Conservation (phyloP, 2,888 invertebrate species). For the Athrips mouffetella region DNA sequence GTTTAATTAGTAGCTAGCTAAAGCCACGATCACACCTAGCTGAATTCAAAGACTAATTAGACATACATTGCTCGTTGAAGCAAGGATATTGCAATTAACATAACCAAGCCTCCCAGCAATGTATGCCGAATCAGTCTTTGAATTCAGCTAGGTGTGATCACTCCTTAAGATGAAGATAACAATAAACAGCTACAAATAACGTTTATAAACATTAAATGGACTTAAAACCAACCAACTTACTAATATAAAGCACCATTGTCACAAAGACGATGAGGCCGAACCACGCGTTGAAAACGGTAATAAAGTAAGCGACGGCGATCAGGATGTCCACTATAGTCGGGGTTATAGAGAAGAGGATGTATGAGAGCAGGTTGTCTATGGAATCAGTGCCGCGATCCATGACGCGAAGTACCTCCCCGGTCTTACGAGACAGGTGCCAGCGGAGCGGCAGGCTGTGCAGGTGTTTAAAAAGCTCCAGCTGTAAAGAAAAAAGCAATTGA, state of each 20-base stretch:
- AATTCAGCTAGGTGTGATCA: too few relatives aligned
- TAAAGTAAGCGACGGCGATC: conserved; percentile 93
- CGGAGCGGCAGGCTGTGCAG: conserved; percentile 93
- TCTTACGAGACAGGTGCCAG: conserved; percentile 97
- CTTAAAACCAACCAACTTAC: conserved; percentile 75
- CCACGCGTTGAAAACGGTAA: conserved; percentile 92
- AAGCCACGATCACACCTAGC: too few relatives aligned
- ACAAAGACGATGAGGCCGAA: conserved; percentile 96
- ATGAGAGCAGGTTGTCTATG: conserved; percentile 94
- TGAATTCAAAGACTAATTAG: too few relatives aligned
- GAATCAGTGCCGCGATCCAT: conserved; percentile 99
- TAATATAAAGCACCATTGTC: conserved; percentile 95
- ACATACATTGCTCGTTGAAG: too few relatives aligned
- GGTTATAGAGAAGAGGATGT: conserved; percentile 93
- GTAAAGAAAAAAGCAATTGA: conserved; percentile 39
- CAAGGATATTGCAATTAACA: too few relatives aligned
- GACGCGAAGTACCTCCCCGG: conserved; percentile 96
- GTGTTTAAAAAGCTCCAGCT: conserved; percentile 91
- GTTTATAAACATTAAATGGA: neutral
- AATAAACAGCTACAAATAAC: conserved; percentile 17
- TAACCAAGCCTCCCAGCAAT: too few relatives aligned
- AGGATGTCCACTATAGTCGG: conserved; percentile 96
- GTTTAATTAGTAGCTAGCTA: too few relatives aligned
- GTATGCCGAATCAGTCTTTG: too few relatives aligned
- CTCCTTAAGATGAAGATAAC: too few relatives aligned